Percentiles rank a stretch among this genome's conserved stretches.
These are phyloP conservation scores for Stegostoma tigrinum DNA, from an alignment of 2,113 vertebrate species.

Conservation along the genomic window DNA sequence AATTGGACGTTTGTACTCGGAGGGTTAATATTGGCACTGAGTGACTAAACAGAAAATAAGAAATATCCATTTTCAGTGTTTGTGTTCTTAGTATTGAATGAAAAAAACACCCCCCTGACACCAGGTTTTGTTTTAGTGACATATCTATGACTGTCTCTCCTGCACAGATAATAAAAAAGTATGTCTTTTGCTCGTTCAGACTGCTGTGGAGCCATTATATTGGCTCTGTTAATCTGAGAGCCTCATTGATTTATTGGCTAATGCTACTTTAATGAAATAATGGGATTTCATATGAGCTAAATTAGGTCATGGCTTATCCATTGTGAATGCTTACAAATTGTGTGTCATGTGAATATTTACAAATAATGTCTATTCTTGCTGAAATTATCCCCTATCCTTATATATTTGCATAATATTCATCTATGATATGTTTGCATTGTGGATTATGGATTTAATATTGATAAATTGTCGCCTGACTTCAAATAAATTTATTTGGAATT, in stretches of 20 bases:
- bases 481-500: not conserved
- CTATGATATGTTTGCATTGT: not conserved
- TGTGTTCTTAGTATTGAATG: not conserved
- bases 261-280: slow-evolving; percentile 23
- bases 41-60: not conserved
- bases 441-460: not conserved
- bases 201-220: not conserved
- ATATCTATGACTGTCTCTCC: not conserved
- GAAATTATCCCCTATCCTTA: not conserved
- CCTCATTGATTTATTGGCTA: slow-evolving; percentile 18
- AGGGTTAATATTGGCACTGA: not conserved
- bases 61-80: not conserved
- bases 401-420: not conserved
- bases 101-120: not conserved
- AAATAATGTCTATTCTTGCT: not conserved
- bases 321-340: not conserved
- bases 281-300: not conserved
- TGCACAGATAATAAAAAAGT: not conserved
- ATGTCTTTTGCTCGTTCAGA: not conserved
- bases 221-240: slow-evolving; percentile 9
- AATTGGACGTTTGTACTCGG: not conserved
- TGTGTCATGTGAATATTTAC: not conserved
- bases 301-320: not conserved
- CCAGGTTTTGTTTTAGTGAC: not conserved
- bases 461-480: not conserved